Base-by-base conservation (phyloP, 2,797 vertebrate species). In the Pseudochaenichthys georgianus region DNA sequence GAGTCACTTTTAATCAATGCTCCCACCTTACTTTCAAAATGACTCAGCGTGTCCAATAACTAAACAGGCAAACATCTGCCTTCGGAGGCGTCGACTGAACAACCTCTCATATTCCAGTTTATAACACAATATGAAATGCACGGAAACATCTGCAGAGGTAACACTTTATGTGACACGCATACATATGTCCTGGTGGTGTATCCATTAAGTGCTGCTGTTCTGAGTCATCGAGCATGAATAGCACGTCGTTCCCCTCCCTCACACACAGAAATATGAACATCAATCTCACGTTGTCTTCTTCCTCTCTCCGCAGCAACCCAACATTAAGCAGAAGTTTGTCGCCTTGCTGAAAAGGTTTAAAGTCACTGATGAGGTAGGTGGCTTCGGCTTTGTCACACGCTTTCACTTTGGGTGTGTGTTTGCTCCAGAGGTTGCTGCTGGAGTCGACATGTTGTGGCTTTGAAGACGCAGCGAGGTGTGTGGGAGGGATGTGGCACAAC, bases 321-420 rank as follows among this genome's bases (percentile, higher is more conserved):
- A 99, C 94, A 98, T 99, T 93, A 99, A 99, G 88, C 97, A 99
- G 95, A 99, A 99, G 92, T 98, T 99, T 80, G 97, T 99, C 69
- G 97, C 98, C 74, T 87, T 99, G 89, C 94, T 99, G 92, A 99
- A 96, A 89, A 95, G 97, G 70, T 99, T 99, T 90, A 98, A 97
- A 95, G 97, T 99, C 79, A 97, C 97, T 0, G 98, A 99, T 19
- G 97, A 99, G 97, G 98, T 99, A 90, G 61, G 95, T 45, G 19
- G n/a, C 19, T n/a, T 1, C 38, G 28, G 43, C 21, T 28, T 23
- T 38, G 13, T 68, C 76, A 16, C 53, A 15, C 43, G 7, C n/a
- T 42, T 63, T 1, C 4, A 13, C 21, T 21, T 52, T 78, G 31
- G 21, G 45, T 15, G 58, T 51, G 38, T 62, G 1, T 63, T 8